Evolutionary conservation across 1,140 invertebrate species (phyloP), one percentile per base, ranked within the genome.

Genomic region (Hirudo medicinalis): DNA sequence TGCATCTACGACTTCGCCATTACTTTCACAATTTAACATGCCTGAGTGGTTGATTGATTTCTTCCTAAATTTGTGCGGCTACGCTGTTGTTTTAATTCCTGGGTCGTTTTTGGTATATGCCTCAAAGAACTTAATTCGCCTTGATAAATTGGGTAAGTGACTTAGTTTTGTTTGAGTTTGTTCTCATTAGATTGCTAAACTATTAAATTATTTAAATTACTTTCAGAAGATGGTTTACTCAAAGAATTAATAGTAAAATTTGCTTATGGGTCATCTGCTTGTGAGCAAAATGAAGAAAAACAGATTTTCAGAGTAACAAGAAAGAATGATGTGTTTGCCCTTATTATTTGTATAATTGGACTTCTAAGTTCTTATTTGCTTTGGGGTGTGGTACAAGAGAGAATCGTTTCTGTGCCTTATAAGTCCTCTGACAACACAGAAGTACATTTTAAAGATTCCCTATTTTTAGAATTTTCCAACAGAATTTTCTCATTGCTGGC

Each of bases 391-490:
- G 82, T 97, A 19, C 73, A 74, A 66, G 73, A 74, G 49, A 53
- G 72, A 22, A 72, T 74, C 25, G 72, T 74, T 67, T 40, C 73
- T 53, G 20, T 53, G 6, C 67, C 72, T 32, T 74, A 74, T 74
- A 78, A 78, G 43, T 73, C 72, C 25, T 76, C 75, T 27, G 76
- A 73, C 5, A 74, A 49, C 0, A 55, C 66, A 11, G 43, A 57
- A 54, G 80, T 79, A 49, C 78, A 73, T 72, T 97, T 96, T 80
- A 87, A 86, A 78, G 92, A 97, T 82, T 94, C 93, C 0, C 92
- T 96, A 79, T 95, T 97, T 83, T 83, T 97, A 67, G 93, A 97
- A 54, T 95, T 97, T 83, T 87, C 94, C 27, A 96, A 96, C 85
- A 85, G 93, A 74, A 86, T 94, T 75, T 82, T 93, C 70, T 92